Base-by-base conservation (phyloP, 2,113 vertebrate genomes). In the Hirundichthys speculiger region DNA sequence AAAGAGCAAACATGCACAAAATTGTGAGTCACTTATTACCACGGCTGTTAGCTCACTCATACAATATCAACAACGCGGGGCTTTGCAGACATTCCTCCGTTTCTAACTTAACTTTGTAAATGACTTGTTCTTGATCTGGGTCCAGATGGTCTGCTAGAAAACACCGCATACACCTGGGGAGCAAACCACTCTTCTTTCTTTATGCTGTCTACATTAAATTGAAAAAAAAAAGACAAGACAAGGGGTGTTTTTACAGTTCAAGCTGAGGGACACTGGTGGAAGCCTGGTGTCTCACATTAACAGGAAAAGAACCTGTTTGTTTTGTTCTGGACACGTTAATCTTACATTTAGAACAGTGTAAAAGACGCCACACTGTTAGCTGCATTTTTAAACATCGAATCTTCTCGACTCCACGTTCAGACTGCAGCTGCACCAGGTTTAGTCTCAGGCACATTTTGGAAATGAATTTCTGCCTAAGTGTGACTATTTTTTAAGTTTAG, bases 141-240 rank as follows among this genome's bases (percentile, higher is more conserved):
- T 74, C 75, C 79, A 78, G 60, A 52, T 63, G 9, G 65, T 79
- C 72, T 67, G 74, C 19, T 69, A 54, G 58, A 2, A 34, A 7
- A 55, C 34, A 66, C 21, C 21, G 53, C 12, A 21, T 41, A 20
- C 58, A 61, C 62, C 66, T 60, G 66, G 9, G 43, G 25, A 72
- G 25, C 27, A 52, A 69, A 62, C 11, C 40, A 21, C 20, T 22
- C 10, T 38, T 42, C 12, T 21, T 5, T 16, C 20, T 56, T 4
- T 42, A 5, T 58, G 10, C n/a, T 57, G 16, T 43, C 20, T 13
- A 27, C 27, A 4, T 45, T 1, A 47, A 18, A 18, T n/a, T n/a
- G n/a, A 25, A 24, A 18, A 46, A 5, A 16, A 34, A 10, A 7
- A 61, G 21, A n/a, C 6, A 27, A 27, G 21, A 16, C 15, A 10